Evolutionary conservation across 2,113 vertebrate species (phyloP).

Genomic region (rat (Rattus norvegicus)): GRCr8 NC_086039.1:87733501-87734000

Average conservation of each 20-base stretch:
- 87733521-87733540: not conserved
- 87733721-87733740: constrained; percentile 56
- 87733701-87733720: too few species aligned
- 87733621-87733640: not conserved
- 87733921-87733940: not conserved
- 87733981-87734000: not conserved
- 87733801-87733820: constrained; percentile 74
- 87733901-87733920: not conserved
- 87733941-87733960: not conserved
- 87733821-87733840: constrained; percentile 60
- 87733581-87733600: not conserved
- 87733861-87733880: constrained; percentile 54
- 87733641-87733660: constrained; percentile 32
- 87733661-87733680: not conserved
- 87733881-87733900: constrained; percentile 61
- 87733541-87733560: not conserved
- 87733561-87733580: too few species aligned
- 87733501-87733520: not conserved
- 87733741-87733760: constrained; percentile 57
- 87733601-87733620: not conserved
- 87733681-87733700: not conserved
- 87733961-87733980: not conserved
- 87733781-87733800: constrained; percentile 67
- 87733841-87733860: not conserved
- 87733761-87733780: constrained; percentile 70